phyloP scores from a whole-genome alignment of 1,140 invertebrate genomes.

The Lordiphosa clarofinis region DNA sequence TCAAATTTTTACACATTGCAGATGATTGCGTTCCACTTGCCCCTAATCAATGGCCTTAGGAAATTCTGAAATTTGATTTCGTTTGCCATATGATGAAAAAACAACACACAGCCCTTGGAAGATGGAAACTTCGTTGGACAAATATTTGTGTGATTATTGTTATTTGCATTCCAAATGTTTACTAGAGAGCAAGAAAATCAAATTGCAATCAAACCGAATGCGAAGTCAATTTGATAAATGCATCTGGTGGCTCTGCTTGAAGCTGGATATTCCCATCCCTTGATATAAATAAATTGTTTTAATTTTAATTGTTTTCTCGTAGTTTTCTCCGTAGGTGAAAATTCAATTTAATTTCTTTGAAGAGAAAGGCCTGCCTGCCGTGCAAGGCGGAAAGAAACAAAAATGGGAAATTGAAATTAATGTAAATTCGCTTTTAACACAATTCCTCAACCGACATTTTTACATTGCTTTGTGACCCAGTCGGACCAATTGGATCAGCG shows the following conservation, averaged over 20 bases:
- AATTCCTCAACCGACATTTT: constrained; percentile 60
- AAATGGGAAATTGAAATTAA: constrained; percentile 59
- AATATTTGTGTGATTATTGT: constrained; percentile 14
- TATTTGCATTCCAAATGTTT: constrained; percentile 17
- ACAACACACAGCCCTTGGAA: too few species aligned
- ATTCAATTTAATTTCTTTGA: constrained; percentile 55
- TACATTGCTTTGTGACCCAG: constrained; percentile 54
- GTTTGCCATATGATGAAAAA: neutral
- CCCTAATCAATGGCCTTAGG: constrained; percentile 1
- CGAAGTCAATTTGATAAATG: constrained; percentile 47
- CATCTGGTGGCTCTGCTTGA: constrained; percentile 22
- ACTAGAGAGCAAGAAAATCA: neutral
- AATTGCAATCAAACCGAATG: neutral
- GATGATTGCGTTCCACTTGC: neutral
- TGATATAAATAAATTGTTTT: constrained; percentile 50
- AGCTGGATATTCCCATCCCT: constrained; percentile 4
- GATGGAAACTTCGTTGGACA: neutral
- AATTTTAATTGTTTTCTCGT: constrained; percentile 55
- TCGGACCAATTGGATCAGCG: constrained; percentile 7
- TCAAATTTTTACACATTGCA: neutral
- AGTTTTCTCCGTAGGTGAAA: constrained; percentile 41
- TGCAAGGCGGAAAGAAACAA: constrained; percentile 37
- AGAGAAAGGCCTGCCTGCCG: constrained; percentile 1
- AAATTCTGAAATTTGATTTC: constrained; percentile 1
- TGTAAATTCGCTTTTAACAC: constrained; percentile 70